Percentiles rank a stretch among this genome's conserved stretches.
Evolutionary conservation across 2,888 invertebrate species (phyloP).

Genomic region (Apamea epomidion): DNA sequence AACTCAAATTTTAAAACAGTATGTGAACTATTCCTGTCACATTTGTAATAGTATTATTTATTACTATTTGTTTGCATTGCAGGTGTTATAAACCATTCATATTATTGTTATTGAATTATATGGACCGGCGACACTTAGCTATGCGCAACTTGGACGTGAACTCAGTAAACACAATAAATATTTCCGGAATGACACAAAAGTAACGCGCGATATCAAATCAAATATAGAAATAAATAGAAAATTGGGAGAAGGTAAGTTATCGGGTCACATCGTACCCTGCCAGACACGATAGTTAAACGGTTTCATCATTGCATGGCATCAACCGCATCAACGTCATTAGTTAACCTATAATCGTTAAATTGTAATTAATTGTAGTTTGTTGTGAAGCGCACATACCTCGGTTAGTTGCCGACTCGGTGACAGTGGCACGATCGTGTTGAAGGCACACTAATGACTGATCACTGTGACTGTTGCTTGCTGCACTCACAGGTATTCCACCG

Average conservation of each 20-base stretch:
- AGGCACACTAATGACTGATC: slow-evolving; percentile 78
- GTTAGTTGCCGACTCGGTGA: slow-evolving; percentile 59
- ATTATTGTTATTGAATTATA: slow-evolving; percentile 36
- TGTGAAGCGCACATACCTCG: slow-evolving; percentile 76
- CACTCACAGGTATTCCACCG: slow-evolving; percentile 74
- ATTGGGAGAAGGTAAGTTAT: slow-evolving; percentile 62
- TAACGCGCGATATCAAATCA: slow-evolving; percentile 43
- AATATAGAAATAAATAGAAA: slow-evolving; percentile 48
- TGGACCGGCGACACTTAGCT: slow-evolving; percentile 13
- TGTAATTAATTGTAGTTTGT: slow-evolving; percentile 72
- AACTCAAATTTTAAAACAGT: slow-evolving; percentile 18
- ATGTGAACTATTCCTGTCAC: slow-evolving; percentile 13
- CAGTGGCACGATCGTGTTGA: slow-evolving; percentile 72
- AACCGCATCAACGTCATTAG: slow-evolving; percentile 54
- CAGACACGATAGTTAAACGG: slow-evolving; percentile 64
- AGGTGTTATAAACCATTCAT: slow-evolving; percentile 20
- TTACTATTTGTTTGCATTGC: slow-evolving; percentile 32
- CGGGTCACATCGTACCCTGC: no score
- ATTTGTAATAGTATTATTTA: slow-evolving; percentile 27
- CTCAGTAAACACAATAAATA: slow-evolving; percentile 33
- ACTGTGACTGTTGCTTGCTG: slow-evolving; percentile 56
- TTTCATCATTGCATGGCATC: slow-evolving; percentile 60
- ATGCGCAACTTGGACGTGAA: slow-evolving; percentile 26
- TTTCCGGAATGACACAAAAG: slow-evolving; percentile 38
- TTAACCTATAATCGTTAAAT: slow-evolving; percentile 75